phyloP scores from a whole-genome alignment of 2,888 invertebrate species.

The Brassicogethes aeneus region DNA sequence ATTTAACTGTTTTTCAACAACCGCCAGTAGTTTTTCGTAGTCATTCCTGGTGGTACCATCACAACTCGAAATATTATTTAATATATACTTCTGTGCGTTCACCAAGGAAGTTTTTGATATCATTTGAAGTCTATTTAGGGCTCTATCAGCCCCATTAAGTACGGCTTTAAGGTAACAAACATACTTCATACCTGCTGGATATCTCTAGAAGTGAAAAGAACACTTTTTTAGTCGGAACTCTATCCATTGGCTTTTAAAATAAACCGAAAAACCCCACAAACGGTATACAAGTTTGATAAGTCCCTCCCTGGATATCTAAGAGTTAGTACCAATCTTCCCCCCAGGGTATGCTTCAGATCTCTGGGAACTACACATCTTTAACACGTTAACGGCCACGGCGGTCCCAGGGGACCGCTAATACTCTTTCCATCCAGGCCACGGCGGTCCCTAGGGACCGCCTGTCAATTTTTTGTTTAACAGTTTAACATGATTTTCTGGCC shows the following conservation, averaged over 20 bases:
- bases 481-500: no score
- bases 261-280: conserved; percentile 63
- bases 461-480: no score
- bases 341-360: conserved; percentile 57
- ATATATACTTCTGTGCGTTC: conserved; percentile 33
- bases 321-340: conserved; percentile 50
- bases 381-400: no score
- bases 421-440: no score
- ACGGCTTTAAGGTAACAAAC: conserved; percentile 35
- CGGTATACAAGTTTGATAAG: conserved; percentile 54
- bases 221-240: conserved; percentile 64
- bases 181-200: conserved; percentile 36
- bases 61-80: conserved; percentile 15
- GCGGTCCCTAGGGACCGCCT: no score
- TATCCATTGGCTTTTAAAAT: conserved; percentile 61
- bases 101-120: conserved; percentile 33
- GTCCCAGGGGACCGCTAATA: no score
- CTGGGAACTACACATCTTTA: conserved; percentile 54
- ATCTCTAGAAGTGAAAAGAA: conserved; percentile 60
- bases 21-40: conserved; percentile 32
- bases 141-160: conserved; percentile 32
- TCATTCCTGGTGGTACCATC: conserved; percentile 9
- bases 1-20: conserved; percentile 35
- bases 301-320: conserved; percentile 48
- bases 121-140: conserved; percentile 32